These are phyloP conservation scores for Pseudolycoriella hygida DNA, from an alignment of 2,888 invertebrate species.

Conservation along the genomic window DNA sequence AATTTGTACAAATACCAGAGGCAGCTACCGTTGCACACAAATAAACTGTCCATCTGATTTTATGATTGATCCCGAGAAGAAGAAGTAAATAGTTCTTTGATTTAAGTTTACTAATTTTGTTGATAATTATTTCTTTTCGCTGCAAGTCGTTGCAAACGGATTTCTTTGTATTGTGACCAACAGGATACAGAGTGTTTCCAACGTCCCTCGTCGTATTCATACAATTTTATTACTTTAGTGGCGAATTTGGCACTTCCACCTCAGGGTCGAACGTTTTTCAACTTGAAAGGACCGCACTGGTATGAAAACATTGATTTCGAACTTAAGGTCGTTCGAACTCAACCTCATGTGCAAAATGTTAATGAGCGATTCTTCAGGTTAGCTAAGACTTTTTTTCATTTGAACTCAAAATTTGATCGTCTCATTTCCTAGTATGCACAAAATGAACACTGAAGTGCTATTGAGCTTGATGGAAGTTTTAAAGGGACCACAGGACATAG, in stretches of 20 bases:
- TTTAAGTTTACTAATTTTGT: neutral
- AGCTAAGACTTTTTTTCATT: neutral
- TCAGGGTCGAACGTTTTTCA: conserved; percentile 52
- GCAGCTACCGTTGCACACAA: conserved; percentile 70
- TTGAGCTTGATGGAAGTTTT: conserved; percentile 57
- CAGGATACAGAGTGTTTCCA: conserved; percentile 58
- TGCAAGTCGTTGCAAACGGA: conserved; percentile 63
- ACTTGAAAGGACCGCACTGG: conserved; percentile 67
- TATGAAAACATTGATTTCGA: conserved; percentile 56
- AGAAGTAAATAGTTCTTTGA: conserved; percentile 63
- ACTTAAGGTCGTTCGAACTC: conserved; percentile 46
- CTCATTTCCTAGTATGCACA: conserved; percentile 27
- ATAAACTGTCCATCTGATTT: conserved; percentile 79
- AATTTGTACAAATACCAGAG: conserved; percentile 80
- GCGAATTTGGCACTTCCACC: conserved; percentile 58
- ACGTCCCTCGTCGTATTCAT: conserved; percentile 73
- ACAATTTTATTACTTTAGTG: conserved; percentile 85
- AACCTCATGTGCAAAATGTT: conserved; percentile 36
- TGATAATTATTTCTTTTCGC: neutral
- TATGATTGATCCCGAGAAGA: conserved; percentile 51
- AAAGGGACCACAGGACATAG: conserved; percentile 79
- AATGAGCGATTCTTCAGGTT: conserved; percentile 39
- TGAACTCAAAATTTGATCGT: neutral
- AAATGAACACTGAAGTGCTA: conserved; percentile 48
- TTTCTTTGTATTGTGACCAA: conserved; percentile 48